Evolutionary conservation across 2,888 invertebrate genomes (phyloP), one percentile per base, ranked within the genome.

Genomic region (Lobophora halterata): DNA sequence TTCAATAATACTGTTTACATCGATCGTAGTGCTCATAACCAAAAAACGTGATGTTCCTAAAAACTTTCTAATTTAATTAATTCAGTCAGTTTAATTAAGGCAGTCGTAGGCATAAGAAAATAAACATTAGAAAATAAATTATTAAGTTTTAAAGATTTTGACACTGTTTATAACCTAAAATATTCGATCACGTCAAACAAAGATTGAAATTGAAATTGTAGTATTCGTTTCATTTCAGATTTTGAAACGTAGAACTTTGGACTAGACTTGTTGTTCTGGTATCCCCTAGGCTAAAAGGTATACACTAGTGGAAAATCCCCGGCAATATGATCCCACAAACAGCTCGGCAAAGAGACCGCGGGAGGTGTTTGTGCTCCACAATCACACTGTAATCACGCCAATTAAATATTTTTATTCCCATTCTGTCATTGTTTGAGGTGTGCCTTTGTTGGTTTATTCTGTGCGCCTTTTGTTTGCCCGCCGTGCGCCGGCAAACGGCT

Each of bases 341-440:
- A 21, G 28, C 33, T 13, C 19, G 9, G 28, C n/a, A 25, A 12
- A 41, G 32, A 39, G 31, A 24, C 75, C 62, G 52, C 82, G 70
- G 82, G 85, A 75, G 82, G 79, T 80, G 79, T 82, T 79, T 81
- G 79, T 79, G 58, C 61, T 56, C 61, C 60, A 53, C 72, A 79
- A 80, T 82, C 75, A 75, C 67, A 56, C 58, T n/a, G 63, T 80
- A 82, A 85, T 82, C 75, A 82, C 74, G 70, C 79, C 82, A 85
- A 85, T 85, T 85, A 82, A 76, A 80, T 80, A 76, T 81, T 82
- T 82, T 81, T 74, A 71, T 82, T 79, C 75, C 75, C 74, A 77
- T 77, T 80, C 67, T 62, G 41, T 70, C 71, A 74, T 81, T 83
- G 70, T 77, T 67, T 63, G 57, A 66, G 63, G 65, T 67, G 62